phyloP scores from a whole-genome alignment of 2,888 invertebrate genomes.

The Drosophila peninsularis region DNA sequence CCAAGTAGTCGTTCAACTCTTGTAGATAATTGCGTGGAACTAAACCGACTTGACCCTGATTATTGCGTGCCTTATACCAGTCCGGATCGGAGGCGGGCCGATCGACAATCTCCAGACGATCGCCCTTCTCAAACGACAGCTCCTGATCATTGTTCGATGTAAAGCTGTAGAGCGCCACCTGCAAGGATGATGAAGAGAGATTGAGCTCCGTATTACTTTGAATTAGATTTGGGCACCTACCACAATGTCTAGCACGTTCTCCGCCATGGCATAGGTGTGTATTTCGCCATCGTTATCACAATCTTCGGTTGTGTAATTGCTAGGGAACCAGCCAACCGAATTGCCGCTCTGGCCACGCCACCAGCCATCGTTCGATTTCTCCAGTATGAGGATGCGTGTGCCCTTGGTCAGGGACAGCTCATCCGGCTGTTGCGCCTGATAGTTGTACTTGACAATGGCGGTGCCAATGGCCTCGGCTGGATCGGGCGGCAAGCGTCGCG shows the following conservation, averaged over 20 bases:
- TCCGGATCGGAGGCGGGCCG: conserved; percentile 98
- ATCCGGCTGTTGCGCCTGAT: conserved; percentile 97
- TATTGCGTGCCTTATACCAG: conserved; percentile 98
- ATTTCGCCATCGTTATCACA: conserved; percentile 94
- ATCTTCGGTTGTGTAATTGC: conserved; percentile 98
- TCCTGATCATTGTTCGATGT: conserved; percentile 98
- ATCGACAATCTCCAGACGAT: conserved; percentile 97
- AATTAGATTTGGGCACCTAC: conserved; percentile 83
- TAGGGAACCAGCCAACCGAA: conserved; percentile 95
- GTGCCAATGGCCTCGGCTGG: conserved; percentile 94
- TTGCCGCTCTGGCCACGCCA: conserved; percentile 95
- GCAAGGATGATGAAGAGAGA: neutral
- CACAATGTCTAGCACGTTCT: conserved; percentile 97
- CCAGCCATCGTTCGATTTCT: conserved; percentile 99
- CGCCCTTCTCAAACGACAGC: conserved; percentile 98
- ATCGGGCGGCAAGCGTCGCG: conserved; percentile 90
- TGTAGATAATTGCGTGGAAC: conserved; percentile 98
- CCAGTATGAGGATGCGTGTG: conserved; percentile 96
- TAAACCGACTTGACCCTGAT: conserved; percentile 95
- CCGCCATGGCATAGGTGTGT: conserved; percentile 97
- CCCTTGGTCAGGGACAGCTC: conserved; percentile 98
- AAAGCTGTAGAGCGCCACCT: conserved; percentile 96
- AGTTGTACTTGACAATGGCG: conserved; percentile 98
- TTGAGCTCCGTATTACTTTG: neutral
- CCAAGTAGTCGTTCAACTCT: conserved; percentile 95